These are phyloP conservation scores for Coecobrya sp. DNA, from an alignment of 2,888 invertebrate genomes.

Conservation along the genomic window DNA sequence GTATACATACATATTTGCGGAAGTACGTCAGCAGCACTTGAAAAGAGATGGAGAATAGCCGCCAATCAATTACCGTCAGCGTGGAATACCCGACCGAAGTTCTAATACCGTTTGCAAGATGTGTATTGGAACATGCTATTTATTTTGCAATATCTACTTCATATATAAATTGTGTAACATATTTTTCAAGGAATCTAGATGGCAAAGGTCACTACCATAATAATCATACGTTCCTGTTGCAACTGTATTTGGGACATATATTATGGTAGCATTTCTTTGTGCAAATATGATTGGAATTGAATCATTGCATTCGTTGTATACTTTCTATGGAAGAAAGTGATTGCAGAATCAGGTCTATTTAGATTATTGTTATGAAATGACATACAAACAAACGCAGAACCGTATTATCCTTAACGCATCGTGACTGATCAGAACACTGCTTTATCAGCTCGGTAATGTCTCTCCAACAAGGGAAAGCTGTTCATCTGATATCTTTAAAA, in stretches of 20 bases:
- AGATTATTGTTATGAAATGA: background rate
- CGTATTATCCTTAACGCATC: background rate
- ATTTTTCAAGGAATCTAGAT: too few species aligned
- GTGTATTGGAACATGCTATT: too few species aligned
- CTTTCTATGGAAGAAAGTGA: background rate
- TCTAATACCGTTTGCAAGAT: too few species aligned
- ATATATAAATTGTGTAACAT: too few species aligned
- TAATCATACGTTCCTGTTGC: too few species aligned
- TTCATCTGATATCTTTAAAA: constrained; percentile 16
- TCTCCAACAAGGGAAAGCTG: constrained; percentile 36
- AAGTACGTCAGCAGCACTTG: too few species aligned
- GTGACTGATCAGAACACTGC: constrained; percentile 46
- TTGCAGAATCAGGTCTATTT: background rate
- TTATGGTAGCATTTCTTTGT: background rate
- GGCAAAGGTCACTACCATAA: too few species aligned
- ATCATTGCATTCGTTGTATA: background rate
- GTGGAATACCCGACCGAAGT: too few species aligned
- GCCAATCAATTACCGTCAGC: too few species aligned
- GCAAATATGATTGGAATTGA: background rate
- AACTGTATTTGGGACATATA: background rate
- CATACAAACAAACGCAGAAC: background rate
- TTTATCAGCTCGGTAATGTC: constrained; percentile 64
- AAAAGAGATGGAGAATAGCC: too few species aligned
- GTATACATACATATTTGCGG: too few species aligned
- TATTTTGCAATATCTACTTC: too few species aligned